A percentile compares a stretch with the other conserved stretches of the same genome.
Evolutionary conservation across 2,113 vertebrate genomes (phyloP).

Genomic region (Astur gentilis): DNA sequence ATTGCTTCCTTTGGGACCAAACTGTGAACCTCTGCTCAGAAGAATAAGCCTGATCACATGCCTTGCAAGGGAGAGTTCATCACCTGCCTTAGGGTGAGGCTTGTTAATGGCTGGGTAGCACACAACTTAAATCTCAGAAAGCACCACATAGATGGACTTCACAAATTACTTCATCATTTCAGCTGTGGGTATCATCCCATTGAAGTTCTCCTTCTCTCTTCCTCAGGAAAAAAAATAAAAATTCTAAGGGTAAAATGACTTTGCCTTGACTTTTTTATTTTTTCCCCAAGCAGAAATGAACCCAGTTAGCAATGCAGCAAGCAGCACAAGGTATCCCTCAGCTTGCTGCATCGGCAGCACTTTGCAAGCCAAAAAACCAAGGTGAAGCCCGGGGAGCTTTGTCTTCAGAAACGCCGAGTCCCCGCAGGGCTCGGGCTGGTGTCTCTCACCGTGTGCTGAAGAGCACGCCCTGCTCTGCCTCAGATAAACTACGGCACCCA

Average conservation of each 20-base stretch:
- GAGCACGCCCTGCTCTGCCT: too few relatives aligned
- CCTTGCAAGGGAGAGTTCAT: background rate
- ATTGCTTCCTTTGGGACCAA: background rate
- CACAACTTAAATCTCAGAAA: background rate
- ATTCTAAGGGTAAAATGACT: background rate
- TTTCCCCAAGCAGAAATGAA: background rate
- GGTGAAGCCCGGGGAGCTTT: background rate
- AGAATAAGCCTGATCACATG: rapidly evolving
- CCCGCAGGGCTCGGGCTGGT: background rate
- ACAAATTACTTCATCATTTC: background rate
- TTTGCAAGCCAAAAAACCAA: background rate
- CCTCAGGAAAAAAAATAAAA: background rate
- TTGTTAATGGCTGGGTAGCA: background rate
- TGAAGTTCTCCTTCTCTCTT: background rate
- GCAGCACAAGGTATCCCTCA: background rate
- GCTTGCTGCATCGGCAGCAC: too few relatives aligned
- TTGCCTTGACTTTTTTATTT: background rate
- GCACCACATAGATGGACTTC: background rate
- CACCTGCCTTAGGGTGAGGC: background rate
- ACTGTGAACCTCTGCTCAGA: background rate
- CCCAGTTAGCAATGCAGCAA: rapidly evolving
- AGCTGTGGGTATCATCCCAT: rapidly evolving
- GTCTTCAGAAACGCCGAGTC: rapidly evolving
- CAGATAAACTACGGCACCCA: rapidly evolving
- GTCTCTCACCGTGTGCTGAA: rapidly evolving